Base-by-base conservation (phyloP, 1,140 invertebrate genomes). In the Microplitis demolitor region DNA sequence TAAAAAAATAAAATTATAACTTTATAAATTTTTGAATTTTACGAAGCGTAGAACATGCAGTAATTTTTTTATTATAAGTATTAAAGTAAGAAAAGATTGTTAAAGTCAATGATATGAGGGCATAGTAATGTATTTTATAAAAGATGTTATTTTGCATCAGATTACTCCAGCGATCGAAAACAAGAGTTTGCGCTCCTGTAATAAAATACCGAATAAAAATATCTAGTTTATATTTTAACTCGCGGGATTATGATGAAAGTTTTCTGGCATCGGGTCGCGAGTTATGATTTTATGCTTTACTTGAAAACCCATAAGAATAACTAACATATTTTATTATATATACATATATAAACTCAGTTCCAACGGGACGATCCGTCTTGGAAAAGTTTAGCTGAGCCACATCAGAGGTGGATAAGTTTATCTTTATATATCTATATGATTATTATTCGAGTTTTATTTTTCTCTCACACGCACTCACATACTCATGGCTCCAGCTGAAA, bases 301-400 rank as follows among this genome's bases (percentile, higher is more conserved):
- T 68, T 16, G 31, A 45, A 50, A 53, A 31, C n/a, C 39, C 60
- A 56, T 31, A 50, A 51, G 14, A 24, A 62, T 62, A 50, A 31
- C 39, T 13, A 53, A 51, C 34, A 62, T 70, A 70, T 70, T 70
- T 70, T 70, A 45, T 45, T 9, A 45, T 45, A 45, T 45, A 45
- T 45, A 45, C 39, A 45, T 11, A 45, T 45, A 58, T 70, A 62
- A 50, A 62, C 51, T 70, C 69, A 34, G 69, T 62, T 70, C 69
- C 69, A 62, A n/a, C 45, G 69, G 69, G 69, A 70, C 69, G 45
- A 70, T 70, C 50, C 60, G 39, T 70, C 69, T 62, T 35, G 6
- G 45, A 33, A 70, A 70, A 70, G 56, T 70, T 70, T 70, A 9
- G 13, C 69, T 61, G 62, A 70, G 69, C 58, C 60, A 69, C 67